Percentiles rank a stretch among this genome's conserved stretches.
phyloP scores from a whole-genome alignment of 1,140 invertebrate genomes.

The Aphaenogaster rudis region DNA sequence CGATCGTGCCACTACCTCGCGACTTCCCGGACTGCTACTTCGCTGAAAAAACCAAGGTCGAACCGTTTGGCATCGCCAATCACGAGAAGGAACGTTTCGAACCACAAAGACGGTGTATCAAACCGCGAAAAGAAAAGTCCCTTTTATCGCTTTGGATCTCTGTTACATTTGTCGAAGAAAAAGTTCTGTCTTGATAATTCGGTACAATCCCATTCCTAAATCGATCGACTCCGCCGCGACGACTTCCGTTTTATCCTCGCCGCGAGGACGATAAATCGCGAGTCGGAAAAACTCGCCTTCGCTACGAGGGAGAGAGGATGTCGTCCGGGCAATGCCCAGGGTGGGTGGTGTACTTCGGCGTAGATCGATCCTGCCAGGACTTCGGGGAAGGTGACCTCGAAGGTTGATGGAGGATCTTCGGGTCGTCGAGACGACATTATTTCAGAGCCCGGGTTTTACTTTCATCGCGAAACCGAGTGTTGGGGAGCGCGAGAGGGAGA shows the following conservation, averaged over 20 bases:
- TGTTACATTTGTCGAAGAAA: neutral
- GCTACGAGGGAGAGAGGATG: neutral
- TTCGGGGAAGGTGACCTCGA: slow-evolving; percentile 61
- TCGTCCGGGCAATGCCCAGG: neutral
- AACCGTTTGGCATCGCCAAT: neutral
- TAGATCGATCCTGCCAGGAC: slow-evolving; percentile 55
- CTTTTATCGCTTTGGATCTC: neutral
- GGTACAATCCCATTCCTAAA: neutral
- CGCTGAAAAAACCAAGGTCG: slow-evolving; percentile 19
- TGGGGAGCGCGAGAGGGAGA: slow-evolving; percentile 22
- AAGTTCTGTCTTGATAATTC: neutral
- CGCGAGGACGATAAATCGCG: slow-evolving; percentile 37
- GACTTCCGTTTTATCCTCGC: slow-evolving; percentile 38
- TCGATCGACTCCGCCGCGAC: neutral
- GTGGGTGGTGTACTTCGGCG: neutral
- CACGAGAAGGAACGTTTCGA: neutral
- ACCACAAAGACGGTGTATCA: neutral
- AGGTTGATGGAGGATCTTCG: slow-evolving; percentile 64
- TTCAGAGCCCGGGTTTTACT: slow-evolving; percentile 63
- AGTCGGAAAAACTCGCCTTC: slow-evolving; percentile 13
- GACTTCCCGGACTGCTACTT: neutral
- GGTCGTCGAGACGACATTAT: slow-evolving; percentile 72
- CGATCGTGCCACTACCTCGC: slow-evolving; percentile 45
- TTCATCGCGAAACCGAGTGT: slow-evolving; percentile 46
- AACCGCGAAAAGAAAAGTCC: neutral